phyloP scores from a whole-genome alignment of 2,888 invertebrate genomes.

The Idaea dimidiata region DNA sequence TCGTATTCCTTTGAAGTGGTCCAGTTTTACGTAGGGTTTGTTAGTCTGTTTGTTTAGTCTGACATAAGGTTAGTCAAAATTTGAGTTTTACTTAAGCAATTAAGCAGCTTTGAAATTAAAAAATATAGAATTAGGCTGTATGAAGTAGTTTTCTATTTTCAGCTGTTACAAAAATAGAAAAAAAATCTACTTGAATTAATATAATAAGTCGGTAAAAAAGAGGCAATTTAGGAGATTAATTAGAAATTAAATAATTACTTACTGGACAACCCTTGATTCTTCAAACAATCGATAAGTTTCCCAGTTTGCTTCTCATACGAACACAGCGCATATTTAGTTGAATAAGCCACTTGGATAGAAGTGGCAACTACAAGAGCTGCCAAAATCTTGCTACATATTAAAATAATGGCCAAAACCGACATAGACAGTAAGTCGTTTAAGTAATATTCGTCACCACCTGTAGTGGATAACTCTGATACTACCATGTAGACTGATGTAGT shows the following conservation, averaged over 20 bases:
- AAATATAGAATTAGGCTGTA: too few relatives aligned
- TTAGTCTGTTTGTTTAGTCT: too few relatives aligned
- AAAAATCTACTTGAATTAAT: neutral
- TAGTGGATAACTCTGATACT: constrained; percentile 53
- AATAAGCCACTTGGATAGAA: constrained; percentile 61
- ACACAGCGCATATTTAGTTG: constrained; percentile 61
- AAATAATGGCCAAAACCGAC: constrained; percentile 49
- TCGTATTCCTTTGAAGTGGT: too few relatives aligned
- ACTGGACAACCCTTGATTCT: constrained; percentile 71
- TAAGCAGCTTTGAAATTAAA: too few relatives aligned
- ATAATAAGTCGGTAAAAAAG: neutral
- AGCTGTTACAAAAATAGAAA: too few relatives aligned
- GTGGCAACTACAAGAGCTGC: constrained; percentile 64
- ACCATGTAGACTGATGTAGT: constrained; percentile 64
- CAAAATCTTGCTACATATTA: constrained; percentile 66
- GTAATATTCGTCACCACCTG: constrained; percentile 64
- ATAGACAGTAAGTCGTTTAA: constrained; percentile 47
- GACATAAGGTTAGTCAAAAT: too few relatives aligned
- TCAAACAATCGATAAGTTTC: constrained; percentile 63
- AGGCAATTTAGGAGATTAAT: too few relatives aligned
- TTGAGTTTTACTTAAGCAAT: too few relatives aligned
- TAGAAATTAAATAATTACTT: constrained; percentile 23
- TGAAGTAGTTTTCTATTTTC: too few relatives aligned
- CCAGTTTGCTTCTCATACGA: constrained; percentile 55
- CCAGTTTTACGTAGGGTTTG: too few relatives aligned